Evolutionary conservation across 1,140 invertebrate genomes (phyloP).

Genomic region (Brachionus paranguensis): DNA sequence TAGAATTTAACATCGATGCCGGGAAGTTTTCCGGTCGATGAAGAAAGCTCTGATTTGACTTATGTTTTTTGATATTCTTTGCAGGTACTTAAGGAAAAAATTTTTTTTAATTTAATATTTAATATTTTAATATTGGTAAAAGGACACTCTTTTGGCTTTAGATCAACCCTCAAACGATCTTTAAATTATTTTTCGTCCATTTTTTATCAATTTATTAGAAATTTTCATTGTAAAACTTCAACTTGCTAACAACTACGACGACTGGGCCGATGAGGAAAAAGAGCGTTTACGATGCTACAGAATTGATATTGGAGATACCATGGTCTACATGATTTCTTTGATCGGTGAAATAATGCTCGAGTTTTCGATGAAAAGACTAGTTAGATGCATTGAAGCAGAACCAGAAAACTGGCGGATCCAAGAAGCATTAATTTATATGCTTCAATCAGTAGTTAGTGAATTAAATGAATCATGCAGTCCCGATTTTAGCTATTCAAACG

Average conservation of each 20-base stretch:
- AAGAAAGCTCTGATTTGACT: conserved; percentile 37
- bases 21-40: conserved; percentile 28
- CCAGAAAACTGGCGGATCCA: conserved; percentile 23
- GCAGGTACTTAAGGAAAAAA: neutral
- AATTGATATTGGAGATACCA: conserved; percentile 37
- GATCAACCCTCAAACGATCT: conserved; percentile 7
- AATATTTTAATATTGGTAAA: neutral
- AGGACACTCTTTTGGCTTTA: conserved; percentile 32
- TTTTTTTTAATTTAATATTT: neutral
- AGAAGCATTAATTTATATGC: conserved; percentile 31
- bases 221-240: conserved; percentile 35
- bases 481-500: conserved; percentile 24
- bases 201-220: conserved; percentile 30
- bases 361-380: conserved; percentile 23
- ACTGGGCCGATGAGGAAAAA: conserved; percentile 39
- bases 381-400: neutral
- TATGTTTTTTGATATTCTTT: conserved; percentile 36
- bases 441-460: conserved; percentile 36
- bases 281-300: conserved; percentile 32
- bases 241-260: conserved; percentile 11
- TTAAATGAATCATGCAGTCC: conserved; percentile 39
- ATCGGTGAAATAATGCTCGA: conserved; percentile 38
- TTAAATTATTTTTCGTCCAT: neutral
- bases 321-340: conserved; percentile 38
- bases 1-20: conserved; percentile 38